Conservation (phyloP, 2,113 vertebrate genomes). For the Corynorhinus townsendii region DNA sequence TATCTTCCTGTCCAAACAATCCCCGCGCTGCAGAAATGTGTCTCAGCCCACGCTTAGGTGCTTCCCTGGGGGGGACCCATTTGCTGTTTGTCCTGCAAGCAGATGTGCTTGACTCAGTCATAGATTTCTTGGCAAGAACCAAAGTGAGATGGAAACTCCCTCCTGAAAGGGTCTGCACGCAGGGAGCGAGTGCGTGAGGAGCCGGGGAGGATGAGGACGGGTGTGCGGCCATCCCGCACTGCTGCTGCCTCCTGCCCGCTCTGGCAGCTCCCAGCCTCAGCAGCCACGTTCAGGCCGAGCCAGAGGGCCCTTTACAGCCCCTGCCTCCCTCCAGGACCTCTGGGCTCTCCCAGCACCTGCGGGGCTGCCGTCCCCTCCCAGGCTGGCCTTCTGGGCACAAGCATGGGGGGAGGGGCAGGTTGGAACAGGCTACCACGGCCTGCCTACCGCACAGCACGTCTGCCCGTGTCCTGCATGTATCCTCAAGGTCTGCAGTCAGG, state of each 20-base stretch:
- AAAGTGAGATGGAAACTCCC: background rate
- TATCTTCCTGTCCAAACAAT: background rate
- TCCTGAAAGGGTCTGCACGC: background rate
- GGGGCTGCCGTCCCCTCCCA: rapidly evolving
- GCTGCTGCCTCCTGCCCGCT: background rate
- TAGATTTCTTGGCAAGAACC: background rate
- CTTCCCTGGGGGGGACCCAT: rapidly evolving
- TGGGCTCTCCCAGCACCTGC: background rate
- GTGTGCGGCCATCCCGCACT: background rate
- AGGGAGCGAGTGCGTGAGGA: background rate
- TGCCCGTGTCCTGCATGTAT: rapidly evolving
- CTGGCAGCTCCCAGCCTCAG: background rate
- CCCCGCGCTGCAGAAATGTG: rapidly evolving
- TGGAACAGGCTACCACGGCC: background rate
- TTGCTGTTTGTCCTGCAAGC: background rate
- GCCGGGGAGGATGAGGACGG: rapidly evolving
- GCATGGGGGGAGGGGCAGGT: background rate
- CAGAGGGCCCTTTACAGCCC: background rate
- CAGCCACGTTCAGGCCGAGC: background rate
- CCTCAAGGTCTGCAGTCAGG: background rate
- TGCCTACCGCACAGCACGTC: rapidly evolving
- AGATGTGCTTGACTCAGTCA: background rate
- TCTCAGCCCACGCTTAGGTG: background rate
- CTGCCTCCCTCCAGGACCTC: rapidly evolving
- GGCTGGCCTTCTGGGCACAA: background rate